These are phyloP conservation scores for Nycticorax nycticorax DNA, from an alignment of 2,113 vertebrate species.

Conservation along the genomic window DNA sequence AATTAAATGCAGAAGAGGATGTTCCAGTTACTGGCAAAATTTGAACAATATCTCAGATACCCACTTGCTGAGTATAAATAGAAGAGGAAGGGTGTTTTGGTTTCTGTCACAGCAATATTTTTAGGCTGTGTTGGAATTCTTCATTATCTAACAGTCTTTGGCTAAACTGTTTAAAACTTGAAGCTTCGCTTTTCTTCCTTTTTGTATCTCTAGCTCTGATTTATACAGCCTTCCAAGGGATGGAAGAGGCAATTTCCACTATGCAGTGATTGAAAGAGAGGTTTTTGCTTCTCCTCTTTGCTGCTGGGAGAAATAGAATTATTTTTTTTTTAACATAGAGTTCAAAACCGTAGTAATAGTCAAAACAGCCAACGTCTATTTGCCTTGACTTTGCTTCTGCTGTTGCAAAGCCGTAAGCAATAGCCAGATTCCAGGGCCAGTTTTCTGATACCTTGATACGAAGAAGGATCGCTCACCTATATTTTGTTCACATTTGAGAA, in stretches of 20 bases:
- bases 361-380: not conserved
- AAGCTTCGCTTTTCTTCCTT: not conserved
- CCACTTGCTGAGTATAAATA: slow-evolving; percentile 50
- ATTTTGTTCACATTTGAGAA: not conserved
- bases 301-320: not conserved
- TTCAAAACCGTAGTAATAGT: not conserved
- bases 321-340: not conserved
- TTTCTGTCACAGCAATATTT: slow-evolving; percentile 39
- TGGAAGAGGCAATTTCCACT: not conserved
- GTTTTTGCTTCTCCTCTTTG: not conserved
- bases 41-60: slow-evolving; percentile 40
- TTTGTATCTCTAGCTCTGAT: not conserved
- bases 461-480: not conserved
- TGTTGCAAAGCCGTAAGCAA: not conserved
- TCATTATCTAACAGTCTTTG: slow-evolving; percentile 26
- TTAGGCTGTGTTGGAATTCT: slow-evolving; percentile 24
- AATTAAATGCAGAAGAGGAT: slow-evolving; percentile 16
- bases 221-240: not conserved
- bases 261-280: not conserved
- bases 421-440: not conserved
- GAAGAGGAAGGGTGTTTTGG: slow-evolving; percentile 29
- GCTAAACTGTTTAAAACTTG: not conserved
- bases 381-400: not conserved
- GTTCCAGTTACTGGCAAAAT: slow-evolving; percentile 8
- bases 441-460: not conserved